Evolutionary conservation across 2,113 vertebrate genomes (phyloP).

Genomic region (Lepisosteus osseus): DNA sequence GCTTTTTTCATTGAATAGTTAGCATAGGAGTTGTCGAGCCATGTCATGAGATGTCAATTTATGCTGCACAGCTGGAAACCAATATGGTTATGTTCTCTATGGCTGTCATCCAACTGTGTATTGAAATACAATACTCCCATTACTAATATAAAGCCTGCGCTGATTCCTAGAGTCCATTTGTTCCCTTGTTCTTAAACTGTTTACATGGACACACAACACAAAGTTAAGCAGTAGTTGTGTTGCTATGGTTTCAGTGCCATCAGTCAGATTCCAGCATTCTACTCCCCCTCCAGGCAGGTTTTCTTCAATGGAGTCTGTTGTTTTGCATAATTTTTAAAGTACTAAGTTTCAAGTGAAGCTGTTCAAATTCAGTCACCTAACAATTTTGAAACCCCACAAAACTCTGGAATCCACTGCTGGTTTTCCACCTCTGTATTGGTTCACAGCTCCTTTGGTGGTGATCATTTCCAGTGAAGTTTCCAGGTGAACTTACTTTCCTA

Average conservation of each 20-base stretch:
- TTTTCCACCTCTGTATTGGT: too few relatives aligned
- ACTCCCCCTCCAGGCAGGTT: not conserved
- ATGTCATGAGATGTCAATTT: conserved; percentile 33
- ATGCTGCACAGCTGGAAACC: conserved; percentile 44
- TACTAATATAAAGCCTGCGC: conserved; percentile 32
- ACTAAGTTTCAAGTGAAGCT: not conserved
- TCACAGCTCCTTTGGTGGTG: too few relatives aligned
- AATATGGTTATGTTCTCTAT: conserved; percentile 33
- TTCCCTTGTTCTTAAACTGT: not conserved
- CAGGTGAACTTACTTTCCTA: too few relatives aligned
- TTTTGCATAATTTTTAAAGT: not conserved
- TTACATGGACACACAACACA: too few relatives aligned
- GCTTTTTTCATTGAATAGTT: too few relatives aligned
- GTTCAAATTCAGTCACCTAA: too few relatives aligned
- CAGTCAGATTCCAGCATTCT: too few relatives aligned
- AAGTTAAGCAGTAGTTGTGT: not conserved
- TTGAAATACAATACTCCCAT: conserved; percentile 36
- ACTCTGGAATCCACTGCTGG: not conserved
- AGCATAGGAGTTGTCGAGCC: conserved; percentile 17
- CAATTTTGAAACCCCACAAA: not conserved
- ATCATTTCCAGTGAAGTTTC: too few relatives aligned
- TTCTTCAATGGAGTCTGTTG: not conserved
- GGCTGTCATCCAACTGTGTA: conserved; percentile 37
- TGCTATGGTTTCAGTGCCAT: too few relatives aligned
- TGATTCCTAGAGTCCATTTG: conserved; percentile 26